phyloP scores from a whole-genome alignment of 2,113 vertebrate species.

The Rutilus rutilus region DNA sequence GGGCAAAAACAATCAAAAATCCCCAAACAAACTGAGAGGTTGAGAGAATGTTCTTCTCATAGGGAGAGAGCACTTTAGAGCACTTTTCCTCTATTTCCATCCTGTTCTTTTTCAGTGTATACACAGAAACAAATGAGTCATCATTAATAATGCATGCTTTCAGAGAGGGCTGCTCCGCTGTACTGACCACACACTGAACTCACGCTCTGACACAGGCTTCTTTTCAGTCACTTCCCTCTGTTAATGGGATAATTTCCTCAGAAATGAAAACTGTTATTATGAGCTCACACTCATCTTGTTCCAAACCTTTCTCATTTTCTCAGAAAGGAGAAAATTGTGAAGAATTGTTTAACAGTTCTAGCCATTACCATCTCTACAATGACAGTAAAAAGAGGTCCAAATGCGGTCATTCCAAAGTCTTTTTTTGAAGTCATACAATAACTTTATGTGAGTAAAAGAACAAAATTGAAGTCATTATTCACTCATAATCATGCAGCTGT shows the following conservation, averaged over 20 bases:
- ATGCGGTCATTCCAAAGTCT: neutral
- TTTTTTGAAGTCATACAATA: neutral
- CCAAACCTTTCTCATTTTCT: neutral
- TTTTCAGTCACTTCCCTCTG: neutral
- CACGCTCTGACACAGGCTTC: neutral
- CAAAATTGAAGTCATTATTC: neutral
- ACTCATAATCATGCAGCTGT: neutral
- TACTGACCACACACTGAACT: constrained; percentile 8
- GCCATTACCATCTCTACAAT: neutral
- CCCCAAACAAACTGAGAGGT: constrained; percentile 29
- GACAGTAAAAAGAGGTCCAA: neutral
- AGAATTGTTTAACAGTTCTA: neutral
- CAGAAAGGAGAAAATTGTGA: neutral
- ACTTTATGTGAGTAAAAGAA: neutral
- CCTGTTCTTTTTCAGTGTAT: neutral
- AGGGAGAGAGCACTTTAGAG: constrained; percentile 12
- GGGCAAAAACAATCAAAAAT: neutral
- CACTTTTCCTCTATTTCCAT: constrained; percentile 21
- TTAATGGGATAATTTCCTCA: neutral
- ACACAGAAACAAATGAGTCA: constrained; percentile 17
- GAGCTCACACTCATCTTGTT: neutral
- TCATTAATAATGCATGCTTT: constrained; percentile 43
- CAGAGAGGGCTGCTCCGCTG: constrained; percentile 21
- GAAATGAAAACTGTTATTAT: neutral
- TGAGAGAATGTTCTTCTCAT: constrained; percentile 14